phyloP scores from a whole-genome alignment of 1,140 invertebrate genomes.

The Dicyema japonicum region DNA sequence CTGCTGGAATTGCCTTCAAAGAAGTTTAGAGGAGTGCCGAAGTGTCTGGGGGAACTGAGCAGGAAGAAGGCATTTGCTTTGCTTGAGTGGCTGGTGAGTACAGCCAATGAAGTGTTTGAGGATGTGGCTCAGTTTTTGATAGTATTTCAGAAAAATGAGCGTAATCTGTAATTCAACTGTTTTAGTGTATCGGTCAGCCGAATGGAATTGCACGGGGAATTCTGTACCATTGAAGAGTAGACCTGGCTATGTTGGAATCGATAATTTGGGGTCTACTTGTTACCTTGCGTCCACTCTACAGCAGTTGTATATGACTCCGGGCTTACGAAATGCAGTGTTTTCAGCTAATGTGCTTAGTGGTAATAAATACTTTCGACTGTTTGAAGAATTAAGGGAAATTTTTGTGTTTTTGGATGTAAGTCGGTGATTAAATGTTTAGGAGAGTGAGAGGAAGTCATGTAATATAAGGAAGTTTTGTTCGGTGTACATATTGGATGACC shows the following conservation, averaged over 20 bases:
- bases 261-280: constrained; percentile 73
- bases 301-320: constrained; percentile 75
- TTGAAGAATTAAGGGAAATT: constrained; percentile 52
- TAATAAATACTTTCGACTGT: background rate
- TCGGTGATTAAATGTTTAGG: constrained; percentile 20
- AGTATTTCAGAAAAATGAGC: too few relatives aligned
- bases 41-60: too few relatives aligned
- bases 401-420: constrained; percentile 53
- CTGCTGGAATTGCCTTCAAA: too few relatives aligned
- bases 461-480: constrained; percentile 73
- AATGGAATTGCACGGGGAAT: too few relatives aligned
- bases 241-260: constrained; percentile 65
- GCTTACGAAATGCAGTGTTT: constrained; percentile 44
- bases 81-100: too few relatives aligned
- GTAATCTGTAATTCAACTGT: too few relatives aligned
- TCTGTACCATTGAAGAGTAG: constrained; percentile 52
- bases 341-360: constrained; percentile 19
- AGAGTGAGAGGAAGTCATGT: constrained; percentile 67
- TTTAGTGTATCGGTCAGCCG: too few relatives aligned
- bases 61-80: too few relatives aligned
- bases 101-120: too few relatives aligned
- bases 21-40: too few relatives aligned
- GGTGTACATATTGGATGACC: constrained; percentile 65
- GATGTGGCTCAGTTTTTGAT: too few relatives aligned
- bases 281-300: constrained; percentile 88